Evolutionary conservation across 2,888 invertebrate genomes (phyloP), one percentile per base, ranked within the genome.

Genomic region (Pharmacophagus antenor): DNA sequence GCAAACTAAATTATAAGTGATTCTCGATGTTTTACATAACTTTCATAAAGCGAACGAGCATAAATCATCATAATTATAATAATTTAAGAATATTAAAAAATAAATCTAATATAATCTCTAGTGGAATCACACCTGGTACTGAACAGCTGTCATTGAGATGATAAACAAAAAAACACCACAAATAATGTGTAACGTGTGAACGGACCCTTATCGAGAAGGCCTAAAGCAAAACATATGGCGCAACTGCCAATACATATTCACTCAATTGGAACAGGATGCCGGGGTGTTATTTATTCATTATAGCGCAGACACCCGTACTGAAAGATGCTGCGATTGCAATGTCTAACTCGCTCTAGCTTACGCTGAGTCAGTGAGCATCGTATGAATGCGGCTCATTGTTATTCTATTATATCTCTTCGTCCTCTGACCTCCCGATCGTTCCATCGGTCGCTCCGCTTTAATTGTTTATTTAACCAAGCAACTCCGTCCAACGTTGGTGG

Each of bases 391-490:
- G 12, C 42, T 55, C 55, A 25, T 55, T 60, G 60, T 50, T 51
- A 46, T 56, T 31, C 49, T 44, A 51, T 55, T 55, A 56, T 60
- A 60, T 59, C 59, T 60, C 55, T n/a, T n/a, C 54, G 49, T 44
- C 49, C 59, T 46, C 54, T 56, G 60, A 60, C 55, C 60, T 50
- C 60, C 15, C 46, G 55, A n/a, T 41, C 58, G 44, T 21, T 42
- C 50, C 55, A n/a, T n/a, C n/a, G n/a, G n/a, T 44, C 21, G 46
- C 22, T 50, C 37, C 47, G 25, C 17, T 49, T 48, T 53, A 54
- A 42, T 55, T 59, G 49, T 59, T 59, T 59, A 59, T 59, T 50
- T 55, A 55, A 59, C 21, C 22, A 44, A 55, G 50, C 27, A 31
- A 59, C 41, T 53, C 4, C 18, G 21, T 15, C 6, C 59, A 7